Evolutionary conservation across 1,140 invertebrate genomes (phyloP), one percentile per base, ranked within the genome.

Genomic region (Trichomalopsis sarcophagae): DNA sequence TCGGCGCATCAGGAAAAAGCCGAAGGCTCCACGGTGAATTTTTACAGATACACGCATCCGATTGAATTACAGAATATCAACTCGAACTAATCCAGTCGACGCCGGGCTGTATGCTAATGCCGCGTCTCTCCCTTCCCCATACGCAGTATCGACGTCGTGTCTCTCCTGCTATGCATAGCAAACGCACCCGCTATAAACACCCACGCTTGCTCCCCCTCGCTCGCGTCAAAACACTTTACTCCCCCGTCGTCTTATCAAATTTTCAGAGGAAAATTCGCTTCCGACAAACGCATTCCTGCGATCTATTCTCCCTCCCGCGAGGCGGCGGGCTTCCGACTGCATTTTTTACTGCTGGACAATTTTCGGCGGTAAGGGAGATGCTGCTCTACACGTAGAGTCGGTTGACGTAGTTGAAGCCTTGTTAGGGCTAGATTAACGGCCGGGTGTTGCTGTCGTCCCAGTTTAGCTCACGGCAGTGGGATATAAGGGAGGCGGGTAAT

Each of bases 341-440:
- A 9, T 44, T 44, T 44, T 44, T 44, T 44, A 44, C 40, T 2
- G 50, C 50, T 14, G 23, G 23, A 69, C 6, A 69, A 10, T 11
- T 69, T 69, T 23, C 13, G 13, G n/a, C 23, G 27, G 27, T 55
- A 21, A 55, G 50, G 2, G 17, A 55, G 50, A 36, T 36, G 33
- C 33, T 36, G 33, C 4, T 36, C 33, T 36, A 36, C 5, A 36
- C 33, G 33, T 36, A 30, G n/a, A 69, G 13, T 73, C 68, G 73
- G 79, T 85, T 81, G 88, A 90, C 82, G 80, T 84, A 90, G 88
- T 91, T 90, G 88, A 90, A 90, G 81, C 86, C 90, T 91, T 90
- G 89, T 91, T 90, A 90, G 87, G 88, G 55, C 71, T 87, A 90
- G 88, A 91, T 91, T 91, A 92, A 90, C 89, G 88, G 87, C 55